A percentile compares a stretch with the other conserved stretches of the same genome.
Evolutionary conservation across 1,140 invertebrate species (phyloP).

Genomic region (Phymastichus coffea): DNA sequence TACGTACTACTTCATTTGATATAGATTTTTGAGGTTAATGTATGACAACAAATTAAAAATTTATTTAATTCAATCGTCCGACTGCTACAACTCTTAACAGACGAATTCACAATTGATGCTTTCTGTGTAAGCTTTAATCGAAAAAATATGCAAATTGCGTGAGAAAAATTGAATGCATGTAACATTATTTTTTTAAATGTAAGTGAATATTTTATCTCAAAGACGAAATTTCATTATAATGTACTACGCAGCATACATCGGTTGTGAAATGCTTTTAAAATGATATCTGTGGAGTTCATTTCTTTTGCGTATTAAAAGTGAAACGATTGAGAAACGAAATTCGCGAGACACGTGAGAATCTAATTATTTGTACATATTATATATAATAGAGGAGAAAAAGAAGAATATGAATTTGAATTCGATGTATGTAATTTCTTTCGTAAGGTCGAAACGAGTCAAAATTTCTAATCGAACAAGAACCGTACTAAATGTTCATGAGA

Average conservation of each 20-base stretch:
- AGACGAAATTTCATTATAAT: too few relatives aligned
- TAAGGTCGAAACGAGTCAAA: not conserved
- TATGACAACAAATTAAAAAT: conserved; percentile 31
- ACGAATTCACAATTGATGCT: conserved; percentile 41
- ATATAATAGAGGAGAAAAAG: conserved; percentile 8
- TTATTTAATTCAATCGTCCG: conserved; percentile 41
- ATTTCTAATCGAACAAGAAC: not conserved
- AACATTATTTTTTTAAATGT: too few relatives aligned
- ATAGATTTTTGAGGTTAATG: conserved; percentile 37
- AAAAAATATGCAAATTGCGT: too few relatives aligned
- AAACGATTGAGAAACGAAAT: conserved; percentile 14
- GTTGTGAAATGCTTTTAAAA: conserved; percentile 28
- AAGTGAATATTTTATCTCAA: too few relatives aligned
- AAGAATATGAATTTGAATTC: conserved; percentile 7
- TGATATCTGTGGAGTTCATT: conserved; percentile 25
- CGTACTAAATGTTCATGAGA: conserved; percentile 7
- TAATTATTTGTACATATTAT: conserved; percentile 24
- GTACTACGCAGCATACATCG: too few relatives aligned
- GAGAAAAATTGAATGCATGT: too few relatives aligned
- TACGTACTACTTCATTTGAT: conserved; percentile 43
- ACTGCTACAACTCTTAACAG: conserved; percentile 46
- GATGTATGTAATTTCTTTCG: conserved; percentile 10
- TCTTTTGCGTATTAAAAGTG: conserved; percentile 14
- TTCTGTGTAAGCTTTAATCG: too few relatives aligned
- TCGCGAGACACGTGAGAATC: conserved; percentile 13